Evolutionary conservation across 2,113 vertebrate species (phyloP).

Genomic region (Antechinus stuartii): DNA sequence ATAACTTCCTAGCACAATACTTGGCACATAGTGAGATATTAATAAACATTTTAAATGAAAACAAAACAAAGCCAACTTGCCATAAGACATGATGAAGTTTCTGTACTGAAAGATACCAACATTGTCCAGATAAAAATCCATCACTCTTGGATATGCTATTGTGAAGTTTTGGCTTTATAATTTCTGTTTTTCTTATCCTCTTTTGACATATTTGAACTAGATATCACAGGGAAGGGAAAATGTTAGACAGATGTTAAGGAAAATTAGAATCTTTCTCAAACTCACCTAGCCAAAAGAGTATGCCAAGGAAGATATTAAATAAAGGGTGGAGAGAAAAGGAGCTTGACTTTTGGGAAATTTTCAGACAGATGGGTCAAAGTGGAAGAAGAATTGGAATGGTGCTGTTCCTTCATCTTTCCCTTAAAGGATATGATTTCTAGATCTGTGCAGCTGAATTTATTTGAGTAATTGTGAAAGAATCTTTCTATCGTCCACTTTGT

Average conservation of each 20-base stretch:
- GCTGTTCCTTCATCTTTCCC: background rate
- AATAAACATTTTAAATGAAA: background rate
- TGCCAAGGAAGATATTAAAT: background rate
- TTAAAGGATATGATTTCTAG: background rate
- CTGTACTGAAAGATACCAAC: background rate
- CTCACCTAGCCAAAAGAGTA: background rate
- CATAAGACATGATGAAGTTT: background rate
- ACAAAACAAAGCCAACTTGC: background rate
- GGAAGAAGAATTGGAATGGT: slow-evolving; percentile 56
- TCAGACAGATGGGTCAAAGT: background rate
- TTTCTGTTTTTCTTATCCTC: background rate
- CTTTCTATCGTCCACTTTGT: background rate
- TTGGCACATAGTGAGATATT: background rate
- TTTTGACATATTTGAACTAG: background rate
- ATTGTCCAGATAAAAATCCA: background rate
- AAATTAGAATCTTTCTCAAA: background rate
- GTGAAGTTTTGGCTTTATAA: background rate
- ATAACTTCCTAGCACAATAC: background rate
- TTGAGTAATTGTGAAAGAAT: slow-evolving; percentile 19
- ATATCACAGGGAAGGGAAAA: slow-evolving; percentile 3
- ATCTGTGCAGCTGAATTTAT: background rate
- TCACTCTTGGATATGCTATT: background rate
- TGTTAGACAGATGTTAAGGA: background rate
- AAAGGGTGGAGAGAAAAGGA: background rate
- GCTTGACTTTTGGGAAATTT: background rate